Evolutionary conservation across 1,140 invertebrate species (phyloP).

Genomic region (Eubasilissa regina): DNA sequence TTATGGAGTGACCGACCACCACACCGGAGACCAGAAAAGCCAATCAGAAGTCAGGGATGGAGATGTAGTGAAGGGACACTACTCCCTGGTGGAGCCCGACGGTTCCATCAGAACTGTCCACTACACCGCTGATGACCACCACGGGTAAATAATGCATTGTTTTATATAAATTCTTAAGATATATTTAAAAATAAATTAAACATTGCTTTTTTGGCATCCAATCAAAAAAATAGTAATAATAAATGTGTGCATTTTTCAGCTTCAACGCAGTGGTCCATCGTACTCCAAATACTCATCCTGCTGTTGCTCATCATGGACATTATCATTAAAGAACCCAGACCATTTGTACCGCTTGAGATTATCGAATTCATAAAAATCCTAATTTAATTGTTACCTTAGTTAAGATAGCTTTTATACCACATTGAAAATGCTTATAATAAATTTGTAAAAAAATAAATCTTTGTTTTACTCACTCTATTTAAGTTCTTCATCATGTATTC

Average conservation of each 20-base stretch:
- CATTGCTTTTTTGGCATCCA: too few relatives aligned
- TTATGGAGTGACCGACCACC: conserved; percentile 70
- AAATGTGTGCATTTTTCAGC: conserved; percentile 24
- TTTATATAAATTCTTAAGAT: too few relatives aligned
- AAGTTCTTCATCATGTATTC: too few relatives aligned
- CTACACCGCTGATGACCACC: conserved; percentile 67
- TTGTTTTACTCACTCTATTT: background rate
- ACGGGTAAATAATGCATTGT: conserved; percentile 56
- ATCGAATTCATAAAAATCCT: background rate
- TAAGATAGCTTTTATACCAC: conserved; percentile 34
- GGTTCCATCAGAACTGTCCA: conserved; percentile 71
- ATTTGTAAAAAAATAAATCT: background rate
- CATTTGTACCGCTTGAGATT: conserved; percentile 27
- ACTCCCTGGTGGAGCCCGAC: conserved; percentile 74
- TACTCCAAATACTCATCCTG: conserved; percentile 34
- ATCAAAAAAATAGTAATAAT: background rate
- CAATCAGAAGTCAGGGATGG: conserved; percentile 71
- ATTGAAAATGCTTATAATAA: conserved; percentile 12
- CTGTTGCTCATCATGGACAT: conserved; percentile 16
- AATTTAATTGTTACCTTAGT: background rate
- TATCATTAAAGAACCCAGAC: conserved; percentile 31
- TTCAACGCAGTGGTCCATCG: conserved; percentile 55
- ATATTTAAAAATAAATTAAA: too few relatives aligned
- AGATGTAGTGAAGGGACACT: conserved; percentile 73
- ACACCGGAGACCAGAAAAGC: conserved; percentile 71